Evolutionary conservation across 2,797 vertebrate genomes (phyloP).

Genomic region (Bovichtus diacanthus): DNA sequence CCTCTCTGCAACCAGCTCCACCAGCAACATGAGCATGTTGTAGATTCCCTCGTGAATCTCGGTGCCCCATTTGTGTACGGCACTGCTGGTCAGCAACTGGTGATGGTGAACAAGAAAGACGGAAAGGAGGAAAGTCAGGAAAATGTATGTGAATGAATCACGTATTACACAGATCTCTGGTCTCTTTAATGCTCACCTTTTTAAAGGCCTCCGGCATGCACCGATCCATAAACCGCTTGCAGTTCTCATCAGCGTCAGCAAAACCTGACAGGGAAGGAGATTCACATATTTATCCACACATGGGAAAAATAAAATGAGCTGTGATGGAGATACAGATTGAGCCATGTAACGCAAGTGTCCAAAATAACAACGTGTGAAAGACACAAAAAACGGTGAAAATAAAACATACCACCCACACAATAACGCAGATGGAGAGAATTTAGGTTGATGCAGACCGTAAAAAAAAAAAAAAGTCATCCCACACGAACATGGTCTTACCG

Average conservation of each 20-base stretch:
- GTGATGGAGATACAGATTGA: conserved; percentile 23
- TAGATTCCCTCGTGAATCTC: conserved; percentile 99
- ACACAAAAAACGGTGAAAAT: conserved; percentile 31
- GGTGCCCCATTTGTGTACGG: conserved; percentile 99
- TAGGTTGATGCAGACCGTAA: neutral
- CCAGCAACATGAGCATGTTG: conserved; percentile 98
- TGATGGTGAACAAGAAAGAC: neutral
- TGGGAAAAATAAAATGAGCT: neutral
- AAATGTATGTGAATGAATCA: neutral
- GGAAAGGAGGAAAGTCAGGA: conserved; percentile 1
- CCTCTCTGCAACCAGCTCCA: conserved; percentile 96
- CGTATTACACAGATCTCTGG: neutral
- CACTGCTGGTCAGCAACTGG: conserved; percentile 96
- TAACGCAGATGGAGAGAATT: conserved; percentile 36
- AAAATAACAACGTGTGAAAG: conserved; percentile 61
- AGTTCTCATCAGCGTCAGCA: conserved; percentile 98
- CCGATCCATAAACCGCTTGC: conserved; percentile 96
- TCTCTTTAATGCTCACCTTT: conserved; percentile 87
- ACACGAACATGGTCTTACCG: conserved; percentile 82
- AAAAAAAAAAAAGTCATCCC: conserved; percentile 12
- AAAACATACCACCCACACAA: conserved; percentile 41
- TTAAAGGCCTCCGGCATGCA: conserved; percentile 99
- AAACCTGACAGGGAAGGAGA: conserved; percentile 85
- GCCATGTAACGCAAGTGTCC: conserved; percentile 26
- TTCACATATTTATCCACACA: conserved; percentile 22